Conservation (phyloP, 2,888 invertebrate genomes). For the Serrognathus titanus region DNA sequence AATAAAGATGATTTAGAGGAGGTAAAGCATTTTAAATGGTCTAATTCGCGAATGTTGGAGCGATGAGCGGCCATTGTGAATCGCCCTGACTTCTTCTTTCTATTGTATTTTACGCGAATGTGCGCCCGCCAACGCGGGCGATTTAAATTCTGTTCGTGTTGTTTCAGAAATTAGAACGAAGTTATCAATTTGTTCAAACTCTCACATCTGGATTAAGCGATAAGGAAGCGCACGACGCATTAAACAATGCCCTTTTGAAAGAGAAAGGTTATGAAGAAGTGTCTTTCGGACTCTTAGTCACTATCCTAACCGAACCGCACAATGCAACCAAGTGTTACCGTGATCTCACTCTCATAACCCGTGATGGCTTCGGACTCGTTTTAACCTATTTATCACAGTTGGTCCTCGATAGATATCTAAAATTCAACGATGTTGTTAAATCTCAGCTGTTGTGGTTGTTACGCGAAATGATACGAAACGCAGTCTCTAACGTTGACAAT, state of each 20-base stretch:
- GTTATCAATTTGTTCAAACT: slow-evolving; percentile 72
- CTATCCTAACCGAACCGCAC: slow-evolving; percentile 81
- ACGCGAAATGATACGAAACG: slow-evolving; percentile 88
- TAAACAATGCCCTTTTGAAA: slow-evolving; percentile 86
- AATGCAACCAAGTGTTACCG: slow-evolving; percentile 84
- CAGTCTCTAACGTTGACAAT: slow-evolving; percentile 82
- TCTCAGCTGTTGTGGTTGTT: slow-evolving; percentile 86
- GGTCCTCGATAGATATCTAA: slow-evolving; percentile 84
- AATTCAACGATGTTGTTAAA: slow-evolving; percentile 77
- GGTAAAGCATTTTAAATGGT: slow-evolving; percentile 62
- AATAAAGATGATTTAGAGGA: slow-evolving; percentile 88
- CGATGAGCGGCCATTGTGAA: slow-evolving; percentile 55
- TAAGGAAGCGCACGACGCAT: slow-evolving; percentile 88
- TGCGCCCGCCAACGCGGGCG: slow-evolving; percentile 39
- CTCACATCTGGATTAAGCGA: slow-evolving; percentile 83
- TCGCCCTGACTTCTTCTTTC: slow-evolving; percentile 47
- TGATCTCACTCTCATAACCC: slow-evolving; percentile 83
- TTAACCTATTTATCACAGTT: slow-evolving; percentile 78
- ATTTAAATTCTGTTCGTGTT: slow-evolving; percentile 37
- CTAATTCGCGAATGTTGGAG: slow-evolving; percentile 49
- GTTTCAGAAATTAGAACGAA: slow-evolving; percentile 83
- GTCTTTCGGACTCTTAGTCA: slow-evolving; percentile 83
- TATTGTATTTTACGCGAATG: slow-evolving; percentile 41
- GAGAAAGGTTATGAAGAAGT: slow-evolving; percentile 90
- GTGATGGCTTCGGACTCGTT: slow-evolving; percentile 84